Base-by-base conservation (phyloP, 2,888 invertebrate genomes). In the Lithosia quadra region DNA sequence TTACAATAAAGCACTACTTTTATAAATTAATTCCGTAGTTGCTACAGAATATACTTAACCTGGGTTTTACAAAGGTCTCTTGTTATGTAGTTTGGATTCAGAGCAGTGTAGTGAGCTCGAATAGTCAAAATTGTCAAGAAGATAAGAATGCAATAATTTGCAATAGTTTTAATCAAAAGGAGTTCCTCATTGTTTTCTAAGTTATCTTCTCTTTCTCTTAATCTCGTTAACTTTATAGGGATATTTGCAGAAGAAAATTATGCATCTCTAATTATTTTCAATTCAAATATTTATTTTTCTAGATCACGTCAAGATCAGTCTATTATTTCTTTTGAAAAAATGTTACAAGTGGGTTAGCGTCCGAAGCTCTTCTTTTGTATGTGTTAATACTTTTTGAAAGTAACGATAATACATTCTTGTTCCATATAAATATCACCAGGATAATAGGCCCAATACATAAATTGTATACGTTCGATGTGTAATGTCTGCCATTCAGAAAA, bases 351-450 rank as follows among this genome's bases (percentile, higher is more conserved):
- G 33, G 15, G 28, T 36, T 33, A 22, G 68, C 24, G 55, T 63
- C 53, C 0, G 68, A 36, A 2, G 60, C 7, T 4, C 39, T n/a
- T 1, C 7, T 39, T 68, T 43, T 64, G 22, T 10, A 65, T 18
- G 28, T n/a, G 15, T 28, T 53, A 10, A 63, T 5, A 10, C 33
- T 22, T 39, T 66, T 9, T 18, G 24, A 28, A 15, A 69, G 2
- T 55, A 66, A 58, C 21, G 8, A 4, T 18, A 21, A 24, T 9
- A 69, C 69, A 28, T 61, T 65, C 21, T 68, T 71, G 69, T 72
- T 71, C 53, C 59, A 60, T 49, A 70, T 11, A 5, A 71, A 64
- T 67, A 71, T 71, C 39, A 69, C 21, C 28, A 71, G 34, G 56
- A 71, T 61, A 5, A 71, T 43, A 2, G 60, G 61, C 28, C 70